These are phyloP conservation scores for Neodiprion virginianus DNA, from an alignment of 1,140 invertebrate species.

Conservation along the genomic window DNA sequence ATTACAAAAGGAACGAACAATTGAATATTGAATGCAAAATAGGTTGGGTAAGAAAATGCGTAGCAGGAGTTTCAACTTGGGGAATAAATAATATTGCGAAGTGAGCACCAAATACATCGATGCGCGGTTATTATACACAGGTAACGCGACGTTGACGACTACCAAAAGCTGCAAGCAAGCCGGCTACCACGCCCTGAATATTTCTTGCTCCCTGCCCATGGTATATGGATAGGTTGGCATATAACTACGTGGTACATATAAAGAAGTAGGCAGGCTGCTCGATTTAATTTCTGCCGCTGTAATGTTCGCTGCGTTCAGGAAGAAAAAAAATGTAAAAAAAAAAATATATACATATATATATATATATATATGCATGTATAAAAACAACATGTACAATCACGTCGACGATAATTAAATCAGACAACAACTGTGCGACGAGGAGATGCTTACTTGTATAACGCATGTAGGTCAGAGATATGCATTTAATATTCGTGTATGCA, in stretches of 20 bases:
- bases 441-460: no score
- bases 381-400: not conserved
- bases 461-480: no score
- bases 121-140: no score
- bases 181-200: constrained; percentile 1
- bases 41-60: not conserved
- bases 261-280: no score
- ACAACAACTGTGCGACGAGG: not conserved
- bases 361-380: no score
- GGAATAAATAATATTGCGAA: not conserved
- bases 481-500: no score
- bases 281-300: not conserved
- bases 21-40: constrained; percentile 3
- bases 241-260: no score
- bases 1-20: not conserved
- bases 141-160: not conserved
- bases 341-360: no score
- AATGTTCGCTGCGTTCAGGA: not conserved
- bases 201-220: not conserved
- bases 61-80: not conserved
- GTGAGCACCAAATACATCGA: not conserved
- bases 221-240: not conserved
- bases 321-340: not conserved
- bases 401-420: constrained; percentile 1
- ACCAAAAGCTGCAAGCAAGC: not conserved